Percentiles rank a stretch among this genome's conserved stretches.
Evolutionary conservation across 1,140 invertebrate species (phyloP).

Genomic region (Aethina tumida): DNA sequence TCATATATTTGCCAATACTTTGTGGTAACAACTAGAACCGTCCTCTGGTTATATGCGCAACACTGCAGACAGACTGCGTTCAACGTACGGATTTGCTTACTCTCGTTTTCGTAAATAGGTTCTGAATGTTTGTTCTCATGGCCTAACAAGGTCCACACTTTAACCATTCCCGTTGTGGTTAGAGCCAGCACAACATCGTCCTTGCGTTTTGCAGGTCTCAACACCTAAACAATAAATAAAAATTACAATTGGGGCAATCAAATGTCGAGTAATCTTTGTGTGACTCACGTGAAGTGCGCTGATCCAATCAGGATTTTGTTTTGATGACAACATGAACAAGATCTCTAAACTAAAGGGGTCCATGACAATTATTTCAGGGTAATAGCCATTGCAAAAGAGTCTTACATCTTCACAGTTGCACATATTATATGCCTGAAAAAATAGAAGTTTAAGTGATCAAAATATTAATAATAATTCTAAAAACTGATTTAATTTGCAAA

Average conservation of each 20-base stretch:
- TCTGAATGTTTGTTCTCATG: constrained; percentile 79
- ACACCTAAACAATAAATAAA: constrained; percentile 44
- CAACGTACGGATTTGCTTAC: constrained; percentile 89
- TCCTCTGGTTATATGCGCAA: constrained; percentile 91
- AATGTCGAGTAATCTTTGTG: neutral
- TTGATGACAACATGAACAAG: constrained; percentile 83
- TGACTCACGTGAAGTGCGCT: constrained; percentile 78
- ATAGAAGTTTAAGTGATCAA: constrained; percentile 1
- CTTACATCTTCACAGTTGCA: constrained; percentile 67
- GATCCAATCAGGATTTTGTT: constrained; percentile 97
- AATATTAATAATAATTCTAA: neutral
- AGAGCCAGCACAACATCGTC: constrained; percentile 95
- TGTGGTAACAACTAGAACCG: constrained; percentile 90
- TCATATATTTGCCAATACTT: constrained; percentile 95
- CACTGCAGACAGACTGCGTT: constrained; percentile 91
- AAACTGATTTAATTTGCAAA: neutral
- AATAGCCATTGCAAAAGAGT: constrained; percentile 92
- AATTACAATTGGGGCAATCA: neutral
- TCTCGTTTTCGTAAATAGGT: constrained; percentile 94
- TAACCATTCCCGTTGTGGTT: constrained; percentile 93
- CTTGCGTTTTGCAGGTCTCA: constrained; percentile 80
- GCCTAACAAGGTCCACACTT: constrained; percentile 92
- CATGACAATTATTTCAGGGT: constrained; percentile 95
- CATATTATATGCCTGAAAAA: constrained; percentile 69
- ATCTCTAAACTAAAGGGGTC: constrained; percentile 93